These are phyloP conservation scores for Nilaparvata lugens DNA, from an alignment of 1,140 invertebrate species.

Conservation along the genomic window DNA sequence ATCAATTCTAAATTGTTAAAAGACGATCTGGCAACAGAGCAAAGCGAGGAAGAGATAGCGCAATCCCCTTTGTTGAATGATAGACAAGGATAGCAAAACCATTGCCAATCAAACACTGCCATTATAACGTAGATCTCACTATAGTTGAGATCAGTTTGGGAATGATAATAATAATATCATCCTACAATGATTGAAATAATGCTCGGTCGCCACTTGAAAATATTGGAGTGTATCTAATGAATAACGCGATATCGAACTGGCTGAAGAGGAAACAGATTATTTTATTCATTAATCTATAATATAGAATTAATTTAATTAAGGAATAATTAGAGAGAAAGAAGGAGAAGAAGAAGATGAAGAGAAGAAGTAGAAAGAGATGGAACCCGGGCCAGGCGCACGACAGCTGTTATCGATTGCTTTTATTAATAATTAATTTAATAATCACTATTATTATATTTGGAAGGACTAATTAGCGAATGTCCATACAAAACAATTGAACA, in stretches of 20 bases:
- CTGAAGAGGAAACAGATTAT: conserved; percentile 2
- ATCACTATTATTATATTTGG: too few species aligned
- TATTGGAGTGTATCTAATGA: background rate
- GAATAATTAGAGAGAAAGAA: background rate
- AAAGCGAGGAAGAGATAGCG: too few species aligned
- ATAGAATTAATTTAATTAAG: background rate
- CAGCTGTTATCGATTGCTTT: background rate
- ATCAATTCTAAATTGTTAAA: too few species aligned
- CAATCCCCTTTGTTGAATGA: too few species aligned
- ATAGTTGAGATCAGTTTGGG: background rate
- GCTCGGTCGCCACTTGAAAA: background rate
- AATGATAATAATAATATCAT: conserved; percentile 1
- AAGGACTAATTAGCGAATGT: background rate
- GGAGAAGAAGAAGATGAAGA: background rate
- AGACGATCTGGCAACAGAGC: too few species aligned
- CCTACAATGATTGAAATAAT: too few species aligned
- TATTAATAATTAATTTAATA: background rate
- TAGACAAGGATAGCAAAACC: too few species aligned
- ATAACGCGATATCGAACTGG: background rate
- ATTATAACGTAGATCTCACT: too few species aligned
- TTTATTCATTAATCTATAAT: background rate
- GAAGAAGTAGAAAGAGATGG: background rate
- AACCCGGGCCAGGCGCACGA: background rate
- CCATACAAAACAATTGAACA: conserved; percentile 1
- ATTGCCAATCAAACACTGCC: too few species aligned